phyloP scores from a whole-genome alignment of 2,797 vertebrate species.

The Macroramphosus scolopax region DNA sequence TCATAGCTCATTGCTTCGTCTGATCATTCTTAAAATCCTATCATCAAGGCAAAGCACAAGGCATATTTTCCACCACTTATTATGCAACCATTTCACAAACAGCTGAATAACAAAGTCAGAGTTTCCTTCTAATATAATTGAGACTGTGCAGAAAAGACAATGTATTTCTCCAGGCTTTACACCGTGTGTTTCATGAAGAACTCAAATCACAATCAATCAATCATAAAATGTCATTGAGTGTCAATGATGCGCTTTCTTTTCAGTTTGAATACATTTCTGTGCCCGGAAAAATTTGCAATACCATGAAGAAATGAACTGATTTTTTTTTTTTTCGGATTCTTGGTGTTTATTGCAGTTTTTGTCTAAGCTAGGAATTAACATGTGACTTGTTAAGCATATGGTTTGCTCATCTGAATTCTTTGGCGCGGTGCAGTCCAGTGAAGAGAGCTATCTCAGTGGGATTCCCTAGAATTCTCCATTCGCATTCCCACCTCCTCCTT shows the following conservation, averaged over 20 bases:
- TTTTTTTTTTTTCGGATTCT: too few species aligned
- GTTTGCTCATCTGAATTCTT: slow-evolving; percentile 74
- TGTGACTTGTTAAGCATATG: slow-evolving; percentile 65
- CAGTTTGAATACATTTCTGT: slow-evolving; percentile 2
- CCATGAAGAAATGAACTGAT: slow-evolving; percentile 9
- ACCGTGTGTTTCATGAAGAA: slow-evolving; percentile 1
- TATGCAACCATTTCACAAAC: slow-evolving; percentile 25
- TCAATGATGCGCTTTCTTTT: neutral
- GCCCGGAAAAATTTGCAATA: neutral
- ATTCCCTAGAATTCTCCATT: slow-evolving; percentile 69
- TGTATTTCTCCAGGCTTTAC: slow-evolving; percentile 2
- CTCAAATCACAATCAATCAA: slow-evolving; percentile 2
- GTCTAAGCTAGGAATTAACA: slow-evolving; percentile 32
- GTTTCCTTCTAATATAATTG: slow-evolving; percentile 15
- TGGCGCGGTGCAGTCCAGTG: slow-evolving; percentile 38
- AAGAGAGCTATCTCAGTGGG: slow-evolving; percentile 69
- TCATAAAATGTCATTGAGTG: slow-evolving; percentile 1
- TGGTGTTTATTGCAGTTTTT: slow-evolving; percentile 27
- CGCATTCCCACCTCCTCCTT: slow-evolving; percentile 67
- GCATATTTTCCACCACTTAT: slow-evolving; percentile 27
- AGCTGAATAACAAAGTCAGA: slow-evolving; percentile 13
- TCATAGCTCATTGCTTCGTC: slow-evolving; percentile 33
- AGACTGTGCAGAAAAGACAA: slow-evolving; percentile 17
- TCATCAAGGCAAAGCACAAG: slow-evolving; percentile 18
- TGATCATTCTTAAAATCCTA: slow-evolving; percentile 37